These are phyloP conservation scores for Cnemophilus loriae DNA, from an alignment of 2,113 vertebrate genomes.

Conservation along the genomic window DNA sequence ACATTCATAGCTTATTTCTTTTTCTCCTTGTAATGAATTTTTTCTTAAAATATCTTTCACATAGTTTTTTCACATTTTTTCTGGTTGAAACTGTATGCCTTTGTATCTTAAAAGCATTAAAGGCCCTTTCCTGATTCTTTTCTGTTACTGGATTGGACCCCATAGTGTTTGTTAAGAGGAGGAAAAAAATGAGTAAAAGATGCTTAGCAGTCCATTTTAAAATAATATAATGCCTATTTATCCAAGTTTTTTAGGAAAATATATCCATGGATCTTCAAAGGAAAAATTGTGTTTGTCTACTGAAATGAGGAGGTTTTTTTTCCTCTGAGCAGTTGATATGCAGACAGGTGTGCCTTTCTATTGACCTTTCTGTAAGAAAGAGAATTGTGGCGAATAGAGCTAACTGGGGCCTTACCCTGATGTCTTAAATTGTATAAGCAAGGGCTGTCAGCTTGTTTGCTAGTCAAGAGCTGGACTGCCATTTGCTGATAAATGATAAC, in stretches of 20 bases:
- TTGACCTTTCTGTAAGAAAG: not conserved
- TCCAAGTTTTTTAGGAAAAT: not conserved
- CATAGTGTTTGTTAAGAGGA: not conserved
- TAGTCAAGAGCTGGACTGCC: not conserved
- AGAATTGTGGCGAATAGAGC: not conserved
- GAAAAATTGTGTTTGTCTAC: not conserved
- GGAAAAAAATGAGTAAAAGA: not conserved
- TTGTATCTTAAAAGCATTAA: not conserved
- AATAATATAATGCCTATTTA: not conserved
- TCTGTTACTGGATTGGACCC: not conserved
- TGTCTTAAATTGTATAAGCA: not conserved
- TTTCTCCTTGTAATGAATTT: not conserved
- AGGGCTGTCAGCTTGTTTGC: not conserved
- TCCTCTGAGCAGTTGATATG: not conserved
- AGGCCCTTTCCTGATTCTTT: not conserved
- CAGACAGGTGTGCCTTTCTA: not conserved
- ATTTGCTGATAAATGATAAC: not conserved
- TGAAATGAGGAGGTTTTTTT: not conserved
- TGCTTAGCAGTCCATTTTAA: not conserved
- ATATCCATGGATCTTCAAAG: not conserved
- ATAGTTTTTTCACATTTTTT: not conserved
- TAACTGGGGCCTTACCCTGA: not conserved
- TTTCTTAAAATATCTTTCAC: not conserved
- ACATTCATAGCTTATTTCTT: not conserved
- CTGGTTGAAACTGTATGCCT: not conserved